Percentiles rank a stretch among this genome's conserved stretches.
These are phyloP conservation scores for Dallia pectoralis DNA, from an alignment of 2,797 vertebrate genomes.

Conservation along the genomic window DNA sequence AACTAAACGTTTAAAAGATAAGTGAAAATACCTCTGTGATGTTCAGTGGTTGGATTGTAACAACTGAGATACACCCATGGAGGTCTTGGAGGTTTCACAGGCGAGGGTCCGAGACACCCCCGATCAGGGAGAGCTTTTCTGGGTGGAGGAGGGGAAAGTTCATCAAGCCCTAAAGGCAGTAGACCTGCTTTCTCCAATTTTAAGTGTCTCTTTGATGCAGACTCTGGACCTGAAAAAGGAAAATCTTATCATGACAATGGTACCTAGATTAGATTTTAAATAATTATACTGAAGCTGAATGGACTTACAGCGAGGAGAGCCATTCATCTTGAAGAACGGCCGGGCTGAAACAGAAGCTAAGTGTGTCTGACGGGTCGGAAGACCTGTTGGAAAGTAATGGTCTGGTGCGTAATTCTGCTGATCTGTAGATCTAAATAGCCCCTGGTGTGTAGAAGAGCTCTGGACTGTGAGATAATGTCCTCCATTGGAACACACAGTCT, in stretches of 20 bases:
- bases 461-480: slow-evolving; percentile 30
- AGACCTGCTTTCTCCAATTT: slow-evolving; percentile 15
- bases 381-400: neutral
- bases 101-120: slow-evolving; percentile 40
- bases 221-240: slow-evolving; percentile 29
- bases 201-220: slow-evolving; percentile 37
- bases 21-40: slow-evolving; percentile 28
- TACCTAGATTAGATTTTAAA: neutral
- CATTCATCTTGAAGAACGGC: slow-evolving; percentile 59
- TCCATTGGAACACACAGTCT: slow-evolving; percentile 40
- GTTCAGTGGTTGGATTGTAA: slow-evolving; percentile 20
- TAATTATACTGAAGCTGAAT: neutral
- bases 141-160: slow-evolving; percentile 22
- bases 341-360: slow-evolving; percentile 59
- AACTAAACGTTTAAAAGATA: neutral
- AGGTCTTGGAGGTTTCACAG: slow-evolving; percentile 68
- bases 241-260: neutral
- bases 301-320: slow-evolving; percentile 55
- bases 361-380: slow-evolving; percentile 39
- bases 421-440: slow-evolving; percentile 3
- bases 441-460: slow-evolving; percentile 14
- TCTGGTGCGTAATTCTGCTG: slow-evolving; percentile 23
- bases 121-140: slow-evolving; percentile 58
- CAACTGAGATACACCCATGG: slow-evolving; percentile 59
- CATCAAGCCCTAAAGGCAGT: slow-evolving; percentile 19